Evolutionary conservation across 1,140 invertebrate species (phyloP).

Genomic region (Musca domestica): DNA sequence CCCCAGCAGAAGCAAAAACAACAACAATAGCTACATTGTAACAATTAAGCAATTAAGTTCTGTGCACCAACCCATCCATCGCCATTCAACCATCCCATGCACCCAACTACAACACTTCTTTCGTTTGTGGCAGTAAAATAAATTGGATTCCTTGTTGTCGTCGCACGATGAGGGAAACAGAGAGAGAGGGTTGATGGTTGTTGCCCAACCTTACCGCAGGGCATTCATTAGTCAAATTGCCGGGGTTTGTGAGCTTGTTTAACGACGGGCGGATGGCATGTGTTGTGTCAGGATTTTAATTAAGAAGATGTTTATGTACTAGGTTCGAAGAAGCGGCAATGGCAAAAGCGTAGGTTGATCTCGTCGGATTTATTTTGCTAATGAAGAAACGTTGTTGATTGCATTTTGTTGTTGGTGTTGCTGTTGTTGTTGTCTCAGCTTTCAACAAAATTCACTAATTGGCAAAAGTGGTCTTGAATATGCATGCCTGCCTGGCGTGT

Average conservation of each 20-base stretch:
- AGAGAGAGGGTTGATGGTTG: neutral
- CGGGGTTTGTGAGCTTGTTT: conserved; percentile 20
- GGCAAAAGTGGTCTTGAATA: conserved; percentile 24
- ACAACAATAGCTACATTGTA: neutral
- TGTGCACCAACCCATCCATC: conserved; percentile 23
- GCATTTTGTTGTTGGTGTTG: too few species aligned
- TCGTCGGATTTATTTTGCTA: conserved; percentile 38
- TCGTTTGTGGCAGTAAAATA: conserved; percentile 27
- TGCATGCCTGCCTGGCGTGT: too few species aligned
- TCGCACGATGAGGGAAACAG: neutral
- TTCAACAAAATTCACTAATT: conserved; percentile 31
- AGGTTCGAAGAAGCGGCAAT: conserved; percentile 51
- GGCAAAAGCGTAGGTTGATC: conserved; percentile 52
- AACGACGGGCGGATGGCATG: conserved; percentile 24
- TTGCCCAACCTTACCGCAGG: neutral
- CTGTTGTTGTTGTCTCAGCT: too few species aligned
- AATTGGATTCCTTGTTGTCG: conserved; percentile 21
- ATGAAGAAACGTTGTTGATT: conserved; percentile 40
- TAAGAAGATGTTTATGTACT: conserved; percentile 53
- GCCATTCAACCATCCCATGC: neutral
- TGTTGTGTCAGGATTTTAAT: conserved; percentile 50
- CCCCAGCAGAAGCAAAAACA: neutral
- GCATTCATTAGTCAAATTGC: neutral
- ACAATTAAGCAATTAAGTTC: conserved; percentile 53
- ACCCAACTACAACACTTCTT: neutral